A percentile compares a stretch with the other conserved stretches of the same genome.
Conservation (phyloP, 2,888 invertebrate species). For the Mythimna ferrago region DNA sequence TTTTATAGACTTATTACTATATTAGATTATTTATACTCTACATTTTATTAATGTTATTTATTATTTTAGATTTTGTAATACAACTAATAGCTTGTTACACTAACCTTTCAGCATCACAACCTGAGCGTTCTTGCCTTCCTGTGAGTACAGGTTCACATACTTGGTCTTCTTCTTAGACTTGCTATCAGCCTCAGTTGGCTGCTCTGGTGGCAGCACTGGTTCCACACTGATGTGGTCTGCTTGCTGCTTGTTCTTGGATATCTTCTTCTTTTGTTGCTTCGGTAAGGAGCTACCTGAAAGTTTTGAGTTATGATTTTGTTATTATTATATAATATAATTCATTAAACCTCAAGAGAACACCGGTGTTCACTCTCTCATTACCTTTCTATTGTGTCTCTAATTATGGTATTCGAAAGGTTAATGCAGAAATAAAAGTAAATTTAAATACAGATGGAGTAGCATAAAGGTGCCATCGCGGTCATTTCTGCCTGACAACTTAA, state of each 20-base stretch:
- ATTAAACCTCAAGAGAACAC: no score
- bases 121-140: constrained; percentile 92
- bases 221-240: constrained; percentile 73
- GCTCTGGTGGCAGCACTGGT: constrained; percentile 45
- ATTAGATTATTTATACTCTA: no score
- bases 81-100: neutral
- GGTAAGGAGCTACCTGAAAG: constrained; percentile 73
- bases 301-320: neutral
- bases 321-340: no score
- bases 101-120: constrained; percentile 89
- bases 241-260: constrained; percentile 81
- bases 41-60: no score
- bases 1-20: neutral
- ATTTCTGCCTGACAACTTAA: no score
- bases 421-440: no score
- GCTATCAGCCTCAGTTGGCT: constrained; percentile 67
- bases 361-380: no score
- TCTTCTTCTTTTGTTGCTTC: constrained; percentile 85
- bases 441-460: no score
- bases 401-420: no score
- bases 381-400: no score
- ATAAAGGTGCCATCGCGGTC: no score
- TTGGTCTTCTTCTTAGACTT: constrained; percentile 92
- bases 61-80: no score
- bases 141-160: constrained; percentile 94